Evolutionary conservation across 2,797 vertebrate species (phyloP).

Genomic region (Scolopax bukidnonensis): DNA sequence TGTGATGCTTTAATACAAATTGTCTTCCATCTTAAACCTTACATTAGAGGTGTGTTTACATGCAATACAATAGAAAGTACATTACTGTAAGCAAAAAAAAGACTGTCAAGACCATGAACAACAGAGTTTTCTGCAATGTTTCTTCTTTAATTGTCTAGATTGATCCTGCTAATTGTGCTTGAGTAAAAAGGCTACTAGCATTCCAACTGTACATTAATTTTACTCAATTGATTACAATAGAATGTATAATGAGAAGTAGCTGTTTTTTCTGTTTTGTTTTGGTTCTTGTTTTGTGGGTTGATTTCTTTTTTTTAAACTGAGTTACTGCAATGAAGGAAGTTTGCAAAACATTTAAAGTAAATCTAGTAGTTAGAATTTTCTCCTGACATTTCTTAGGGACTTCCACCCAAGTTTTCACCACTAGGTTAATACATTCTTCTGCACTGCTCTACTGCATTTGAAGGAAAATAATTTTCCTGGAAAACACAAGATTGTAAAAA

Average conservation of each 20-base stretch:
- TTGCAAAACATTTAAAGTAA: background rate
- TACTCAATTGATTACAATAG: background rate
- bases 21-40: background rate
- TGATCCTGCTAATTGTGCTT: constrained; percentile 8
- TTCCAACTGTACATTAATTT: constrained; percentile 20
- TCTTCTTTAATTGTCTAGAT: constrained; percentile 24
- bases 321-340: constrained; percentile 7
- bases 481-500: background rate
- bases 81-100: background rate
- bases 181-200: background rate
- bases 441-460: too few species aligned
- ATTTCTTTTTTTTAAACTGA: background rate
- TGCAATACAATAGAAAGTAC: background rate
- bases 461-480: background rate
- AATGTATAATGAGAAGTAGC: background rate
- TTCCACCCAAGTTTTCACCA: background rate
- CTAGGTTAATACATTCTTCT: background rate
- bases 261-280: background rate
- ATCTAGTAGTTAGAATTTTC: background rate
- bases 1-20: background rate
- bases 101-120: background rate
- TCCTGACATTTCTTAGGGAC: background rate
- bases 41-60: background rate
- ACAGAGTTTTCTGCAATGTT: constrained; percentile 35
- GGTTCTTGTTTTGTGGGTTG: background rate